Base-by-base conservation (phyloP, 1,140 invertebrate species). In the Sarcophaga bullata region DNA sequence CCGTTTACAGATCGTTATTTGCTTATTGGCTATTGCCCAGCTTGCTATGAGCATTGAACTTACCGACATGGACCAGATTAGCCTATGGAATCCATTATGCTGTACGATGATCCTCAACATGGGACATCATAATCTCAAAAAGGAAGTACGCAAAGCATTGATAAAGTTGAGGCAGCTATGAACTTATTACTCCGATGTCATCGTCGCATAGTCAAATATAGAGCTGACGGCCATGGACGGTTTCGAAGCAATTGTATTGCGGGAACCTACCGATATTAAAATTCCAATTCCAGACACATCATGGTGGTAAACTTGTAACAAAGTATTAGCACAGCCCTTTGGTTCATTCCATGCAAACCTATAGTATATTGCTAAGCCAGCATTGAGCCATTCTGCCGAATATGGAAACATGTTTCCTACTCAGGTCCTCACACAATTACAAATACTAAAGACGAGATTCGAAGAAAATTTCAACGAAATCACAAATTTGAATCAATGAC, bases 141-240 rank as follows among this genome's bases (percentile, higher is more conserved):
- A 91, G 80, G 93, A 94, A 88, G 84, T 89, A n/a, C 92, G 93
- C 73, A 91, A 93, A 85, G 93, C 93, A n/a, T n/a, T 52, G 92
- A 93, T 83, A 90, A 91, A 52, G 93, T 94, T 17, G 90, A 92
- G 93, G 93, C 73, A 88, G 91, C 49, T 94, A 93, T 89, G 92
- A 92, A 73, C 88, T 94, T 46, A 89, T 93, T 81, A 93, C 85
- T 91, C 93, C n/a, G 93, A 95, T 86, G 94, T 62, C 94, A 92
- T 85, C 91, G 92, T 85, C 92, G 94, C 83, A 93, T 93, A 84
- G 94, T 95, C 75, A 93, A 94, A 50, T 95, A 95, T 90, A 94
- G 93, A 54, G 94, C 94, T 82, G 94, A 95, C 86, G 92, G 93
- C 19, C 92, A 95, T 86, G 93, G 92, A n/a, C 85, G 94, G 94